A percentile compares a stretch with the other conserved stretches of the same genome.
These are phyloP conservation scores for Lasioglossum albipes DNA, from an alignment of 1,140 invertebrate genomes.

Conservation along the genomic window DNA sequence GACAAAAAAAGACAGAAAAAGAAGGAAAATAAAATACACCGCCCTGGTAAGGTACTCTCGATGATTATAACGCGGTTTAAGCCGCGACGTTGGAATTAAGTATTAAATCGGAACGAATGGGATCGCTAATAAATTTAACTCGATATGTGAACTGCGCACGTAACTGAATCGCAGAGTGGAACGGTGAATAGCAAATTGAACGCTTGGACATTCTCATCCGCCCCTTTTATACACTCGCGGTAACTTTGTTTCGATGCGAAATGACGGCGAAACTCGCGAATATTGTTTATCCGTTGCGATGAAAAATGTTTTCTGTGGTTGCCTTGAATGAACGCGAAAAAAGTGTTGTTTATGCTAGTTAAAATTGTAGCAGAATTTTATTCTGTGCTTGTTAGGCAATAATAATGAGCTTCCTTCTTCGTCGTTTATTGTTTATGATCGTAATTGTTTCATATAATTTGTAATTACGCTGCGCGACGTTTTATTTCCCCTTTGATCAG, in stretches of 20 bases:
- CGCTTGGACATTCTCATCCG: neutral
- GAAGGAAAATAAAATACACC: too few relatives aligned
- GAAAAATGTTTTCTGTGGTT: neutral
- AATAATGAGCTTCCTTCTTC: too few relatives aligned
- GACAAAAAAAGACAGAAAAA: neutral
- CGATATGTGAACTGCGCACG: neutral
- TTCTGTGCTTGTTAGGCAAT: too few relatives aligned
- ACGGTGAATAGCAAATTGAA: conserved; percentile 5
- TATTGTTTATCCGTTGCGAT: neutral
- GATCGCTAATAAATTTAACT: neutral
- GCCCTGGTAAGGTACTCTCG: neutral
- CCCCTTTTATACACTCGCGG: neutral
- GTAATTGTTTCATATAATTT: too few relatives aligned
- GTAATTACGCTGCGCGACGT: too few relatives aligned
- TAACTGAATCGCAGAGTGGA: neutral
- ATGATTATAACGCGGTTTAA: neutral
- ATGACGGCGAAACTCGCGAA: neutral
- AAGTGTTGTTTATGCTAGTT: too few relatives aligned
- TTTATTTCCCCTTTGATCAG: too few relatives aligned
- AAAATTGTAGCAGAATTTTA: too few relatives aligned
- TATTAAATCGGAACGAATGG: neutral
- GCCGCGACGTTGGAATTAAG: neutral
- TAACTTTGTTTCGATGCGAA: neutral
- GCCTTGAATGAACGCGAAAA: neutral
- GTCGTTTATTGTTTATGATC: too few relatives aligned